Percentiles rank a stretch among this genome's conserved stretches.
Conservation (phyloP, 53 echinoderm and acorn worm genomes). For the Henricia sp. region DNA sequence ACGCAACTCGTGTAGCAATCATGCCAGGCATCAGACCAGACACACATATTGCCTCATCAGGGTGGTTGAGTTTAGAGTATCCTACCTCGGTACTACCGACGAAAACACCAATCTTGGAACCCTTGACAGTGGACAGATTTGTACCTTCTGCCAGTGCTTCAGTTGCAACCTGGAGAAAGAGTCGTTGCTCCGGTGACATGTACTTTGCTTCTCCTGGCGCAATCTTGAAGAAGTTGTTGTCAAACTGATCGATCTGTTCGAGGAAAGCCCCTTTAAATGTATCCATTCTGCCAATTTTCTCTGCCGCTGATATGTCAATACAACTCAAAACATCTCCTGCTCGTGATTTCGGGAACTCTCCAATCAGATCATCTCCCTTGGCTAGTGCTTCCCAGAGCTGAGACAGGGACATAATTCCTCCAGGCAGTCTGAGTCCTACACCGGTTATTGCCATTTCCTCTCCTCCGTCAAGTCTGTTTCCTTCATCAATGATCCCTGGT, state of each 20-base stretch:
- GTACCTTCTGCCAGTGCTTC: slow-evolving; percentile 24
- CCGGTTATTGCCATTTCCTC: slow-evolving; percentile 36
- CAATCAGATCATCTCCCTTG: slow-evolving; percentile 21
- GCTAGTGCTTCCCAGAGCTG: slow-evolving; percentile 21
- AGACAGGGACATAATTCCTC: slow-evolving; percentile 33
- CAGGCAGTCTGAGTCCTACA: slow-evolving; percentile 30
- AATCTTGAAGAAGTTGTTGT: slow-evolving; percentile 8
- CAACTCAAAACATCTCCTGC: slow-evolving; percentile 9
- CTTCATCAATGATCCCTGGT: no score
- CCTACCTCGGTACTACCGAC: slow-evolving; percentile 7
- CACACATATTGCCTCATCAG: neutral
- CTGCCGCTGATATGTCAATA: neutral
- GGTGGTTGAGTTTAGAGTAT: slow-evolving; percentile 13
- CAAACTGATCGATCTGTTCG: slow-evolving; percentile 5
- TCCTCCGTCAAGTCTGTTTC: neutral
- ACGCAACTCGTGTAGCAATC: slow-evolving; percentile 16
- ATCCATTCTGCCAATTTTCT: neutral
- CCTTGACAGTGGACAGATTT: neutral
- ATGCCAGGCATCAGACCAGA: slow-evolving; percentile 18
- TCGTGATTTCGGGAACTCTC: slow-evolving; percentile 5
- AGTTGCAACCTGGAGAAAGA: slow-evolving; percentile 19
- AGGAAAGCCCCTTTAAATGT: slow-evolving; percentile 24
- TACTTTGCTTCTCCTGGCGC: slow-evolving; percentile 12
- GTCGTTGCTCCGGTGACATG: slow-evolving; percentile 17
- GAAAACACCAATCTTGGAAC: slow-evolving; percentile 7